Conservation (phyloP, 64 coral and sea anemone species). For the Pachyseris speciosa region DNA sequence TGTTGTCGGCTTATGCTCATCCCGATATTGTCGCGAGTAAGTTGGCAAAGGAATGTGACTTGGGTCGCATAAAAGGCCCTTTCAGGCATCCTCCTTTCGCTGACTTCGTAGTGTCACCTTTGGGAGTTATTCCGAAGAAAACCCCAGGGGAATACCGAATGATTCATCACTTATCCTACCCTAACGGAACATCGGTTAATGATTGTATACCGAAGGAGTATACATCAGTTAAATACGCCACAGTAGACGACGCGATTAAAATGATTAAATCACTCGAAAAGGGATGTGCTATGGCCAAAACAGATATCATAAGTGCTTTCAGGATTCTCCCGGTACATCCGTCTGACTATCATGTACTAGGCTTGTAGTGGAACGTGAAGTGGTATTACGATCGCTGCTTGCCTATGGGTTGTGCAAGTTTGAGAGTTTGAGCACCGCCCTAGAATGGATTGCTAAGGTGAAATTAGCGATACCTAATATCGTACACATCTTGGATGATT, state of each 20-base stretch:
- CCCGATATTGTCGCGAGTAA: neutral
- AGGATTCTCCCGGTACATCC: conserved; percentile 3
- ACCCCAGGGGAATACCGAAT: neutral
- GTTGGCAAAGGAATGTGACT: neutral
- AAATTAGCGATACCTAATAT: conserved; percentile 9
- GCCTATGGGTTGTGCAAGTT: conserved; percentile 17
- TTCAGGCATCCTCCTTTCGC: neutral
- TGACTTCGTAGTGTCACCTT: neutral
- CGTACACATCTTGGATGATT: conserved; percentile 28
- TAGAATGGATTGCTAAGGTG: conserved; percentile 14
- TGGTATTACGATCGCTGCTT: conserved; percentile 13
- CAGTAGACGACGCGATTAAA: neutral
- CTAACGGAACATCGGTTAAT: neutral
- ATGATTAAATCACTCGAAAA: neutral
- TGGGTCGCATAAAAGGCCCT: conserved; percentile 12
- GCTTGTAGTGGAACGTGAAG: neutral
- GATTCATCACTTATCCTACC: conserved; percentile 28
- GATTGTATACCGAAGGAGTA: neutral
- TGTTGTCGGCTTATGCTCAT: conserved; percentile 12
- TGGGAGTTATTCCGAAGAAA: conserved; percentile 31
- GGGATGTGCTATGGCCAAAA: conserved; percentile 9
- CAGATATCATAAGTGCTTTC: neutral
- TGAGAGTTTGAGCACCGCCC: conserved; percentile 7
- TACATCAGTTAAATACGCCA: neutral
- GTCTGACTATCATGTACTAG: neutral